A percentile compares a stretch with the other conserved stretches of the same genome.
Evolutionary conservation across 1,140 invertebrate genomes (phyloP).

Genomic region (Agraylea sexmaculata): DNA sequence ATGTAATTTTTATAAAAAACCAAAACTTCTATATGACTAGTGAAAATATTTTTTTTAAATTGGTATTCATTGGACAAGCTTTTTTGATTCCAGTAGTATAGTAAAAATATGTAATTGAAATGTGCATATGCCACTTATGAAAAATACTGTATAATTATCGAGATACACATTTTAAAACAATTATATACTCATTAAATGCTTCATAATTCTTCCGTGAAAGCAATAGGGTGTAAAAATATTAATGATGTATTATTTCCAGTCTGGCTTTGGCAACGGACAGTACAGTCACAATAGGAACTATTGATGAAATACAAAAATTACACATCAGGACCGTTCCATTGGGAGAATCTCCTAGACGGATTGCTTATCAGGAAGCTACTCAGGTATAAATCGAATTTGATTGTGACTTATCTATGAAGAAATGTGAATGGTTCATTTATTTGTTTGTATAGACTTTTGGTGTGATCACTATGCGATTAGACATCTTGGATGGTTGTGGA

Average conservation of each 20-base stretch:
- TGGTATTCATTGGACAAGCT: background rate
- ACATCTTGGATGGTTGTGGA: constrained; percentile 64
- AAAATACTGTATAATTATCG: background rate
- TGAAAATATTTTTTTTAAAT: too few relatives aligned
- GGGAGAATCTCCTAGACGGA: constrained; percentile 85
- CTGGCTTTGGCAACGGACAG: constrained; percentile 89
- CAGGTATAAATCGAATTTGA: constrained; percentile 41
- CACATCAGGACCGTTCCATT: constrained; percentile 92
- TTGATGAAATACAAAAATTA: constrained; percentile 97
- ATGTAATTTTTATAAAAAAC: too few relatives aligned
- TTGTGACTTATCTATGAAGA: background rate
- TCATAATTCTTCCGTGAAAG: too few relatives aligned
- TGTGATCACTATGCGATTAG: constrained; percentile 80
- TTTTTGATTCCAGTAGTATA: background rate
- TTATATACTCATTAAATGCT: too few relatives aligned
- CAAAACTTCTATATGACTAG: too few relatives aligned
- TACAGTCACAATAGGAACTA: constrained; percentile 92
- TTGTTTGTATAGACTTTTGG: constrained; percentile 68
- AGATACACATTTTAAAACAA: too few relatives aligned
- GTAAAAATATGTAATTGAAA: background rate
- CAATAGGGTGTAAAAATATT: too few relatives aligned
- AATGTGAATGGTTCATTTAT: background rate
- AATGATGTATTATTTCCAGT: constrained; percentile 39
- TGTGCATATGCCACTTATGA: background rate
- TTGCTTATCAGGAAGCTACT: constrained; percentile 89